Conservation (phyloP, 2,797 vertebrate species). For the Chaetodon trifasciatus region DNA sequence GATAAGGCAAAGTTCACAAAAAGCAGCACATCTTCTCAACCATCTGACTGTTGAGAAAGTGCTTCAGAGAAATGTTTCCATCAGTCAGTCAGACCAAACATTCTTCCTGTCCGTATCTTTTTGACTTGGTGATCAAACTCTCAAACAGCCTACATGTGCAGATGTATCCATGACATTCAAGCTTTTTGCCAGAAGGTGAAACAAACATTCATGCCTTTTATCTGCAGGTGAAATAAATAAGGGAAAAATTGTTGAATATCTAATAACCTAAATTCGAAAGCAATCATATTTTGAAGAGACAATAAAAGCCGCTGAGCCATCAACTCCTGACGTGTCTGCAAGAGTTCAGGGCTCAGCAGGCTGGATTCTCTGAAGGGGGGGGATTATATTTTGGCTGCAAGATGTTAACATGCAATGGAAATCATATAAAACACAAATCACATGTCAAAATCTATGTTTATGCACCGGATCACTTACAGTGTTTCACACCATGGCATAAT, state of each 20-base stretch:
- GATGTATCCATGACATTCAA: conserved; percentile 58
- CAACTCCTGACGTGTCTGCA: conserved; percentile 44
- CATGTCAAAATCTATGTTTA: conserved; percentile 40
- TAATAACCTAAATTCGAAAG: conserved; percentile 64
- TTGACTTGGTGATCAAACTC: conserved; percentile 52
- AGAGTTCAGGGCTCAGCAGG: not conserved
- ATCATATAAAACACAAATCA: conserved; percentile 46
- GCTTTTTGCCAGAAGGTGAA: conserved; percentile 59
- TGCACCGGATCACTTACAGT: conserved; percentile 52
- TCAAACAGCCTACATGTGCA: conserved; percentile 52
- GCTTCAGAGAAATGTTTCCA: conserved; percentile 74
- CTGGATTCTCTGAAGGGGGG: conserved; percentile 26
- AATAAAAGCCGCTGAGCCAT: conserved; percentile 62
- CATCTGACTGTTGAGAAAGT: conserved; percentile 77
- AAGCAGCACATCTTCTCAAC: conserved; percentile 68
- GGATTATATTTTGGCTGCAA: conserved; percentile 42
- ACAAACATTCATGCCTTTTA: conserved; percentile 60
- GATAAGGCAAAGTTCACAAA: conserved; percentile 83
- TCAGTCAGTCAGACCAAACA: conserved; percentile 74
- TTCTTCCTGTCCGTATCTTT: conserved; percentile 71
- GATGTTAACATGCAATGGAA: conserved; percentile 55
- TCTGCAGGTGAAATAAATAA: conserved; percentile 64
- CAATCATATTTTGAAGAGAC: conserved; percentile 60
- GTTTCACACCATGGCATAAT: conserved; percentile 58
- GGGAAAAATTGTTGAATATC: conserved; percentile 46